Base-by-base conservation (phyloP, 2,888 invertebrate species). In the Drosophila melanosoma region DNA sequence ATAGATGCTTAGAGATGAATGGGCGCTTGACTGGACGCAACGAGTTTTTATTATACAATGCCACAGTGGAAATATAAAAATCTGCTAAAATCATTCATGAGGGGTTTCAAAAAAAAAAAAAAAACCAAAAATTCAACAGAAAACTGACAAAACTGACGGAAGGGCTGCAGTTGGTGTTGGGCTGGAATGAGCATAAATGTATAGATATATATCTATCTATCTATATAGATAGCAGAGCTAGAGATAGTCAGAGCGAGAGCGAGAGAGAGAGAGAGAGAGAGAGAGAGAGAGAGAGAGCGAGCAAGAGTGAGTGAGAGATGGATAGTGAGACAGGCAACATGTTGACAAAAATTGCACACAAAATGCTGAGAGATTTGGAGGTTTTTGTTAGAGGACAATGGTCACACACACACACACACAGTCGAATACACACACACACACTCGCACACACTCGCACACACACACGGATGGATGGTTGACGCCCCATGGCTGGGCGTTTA, bases 311-410 rank as follows among this genome's bases (percentile, higher is more conserved):
- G 45, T 12, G 51, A 36, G 11, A 51, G 29, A 17, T 17, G 45
- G 11, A 42, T 53, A 69, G 79, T 74, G 74, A 79, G 64, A 67
- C 49, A 69, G 69, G 63, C 81, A 87, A 63, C 81, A 89, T 86
- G 89, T 87, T 89, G 89, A 89, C 85, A 87, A 86, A 85, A 89
- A 86, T 89, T 87, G 85, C 82, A 87, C 85, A 82, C 76, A 82
- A 72, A 75, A 74, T 80, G 53, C 75, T 72, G 36, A 66, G 67
- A 72, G 89, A 76, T 78, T 86, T 80, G 68, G 51, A 72, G 84
- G 75, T 78, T 79, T 79, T 69, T 76, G 73, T 75, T 62, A 81
- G 70, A 17, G 87, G 87, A 85, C 85, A 85, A 85, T 84, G 82
- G 84, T 79, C 83, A 77, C 59, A 76, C 48, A 72, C 54, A 61